Conservation (phyloP, 2,888 invertebrate species). For the Cybosia mesomella region DNA sequence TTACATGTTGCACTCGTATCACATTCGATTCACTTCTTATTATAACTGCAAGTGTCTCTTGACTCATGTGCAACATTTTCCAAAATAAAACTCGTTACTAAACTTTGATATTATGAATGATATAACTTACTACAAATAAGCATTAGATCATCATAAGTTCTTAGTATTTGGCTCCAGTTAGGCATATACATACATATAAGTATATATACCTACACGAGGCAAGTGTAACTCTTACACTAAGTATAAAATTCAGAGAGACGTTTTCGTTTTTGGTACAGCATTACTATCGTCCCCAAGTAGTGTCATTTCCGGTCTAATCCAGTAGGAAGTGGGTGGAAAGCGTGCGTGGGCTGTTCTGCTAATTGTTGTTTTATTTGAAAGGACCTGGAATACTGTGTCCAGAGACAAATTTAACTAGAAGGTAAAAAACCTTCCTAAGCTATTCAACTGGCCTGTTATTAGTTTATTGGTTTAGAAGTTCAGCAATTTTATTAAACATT, state of each 20-base stretch:
- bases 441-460: too few species aligned
- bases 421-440: too few species aligned
- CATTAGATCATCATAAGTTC: neutral
- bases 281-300: neutral
- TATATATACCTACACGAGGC: neutral
- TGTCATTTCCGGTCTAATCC: neutral
- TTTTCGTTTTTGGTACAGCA: neutral
- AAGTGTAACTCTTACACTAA: neutral
- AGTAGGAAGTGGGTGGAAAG: neutral
- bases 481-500: too few species aligned
- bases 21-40: slow-evolving; percentile 23
- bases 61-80: slow-evolving; percentile 15
- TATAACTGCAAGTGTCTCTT: slow-evolving; percentile 18
- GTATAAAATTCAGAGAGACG: neutral
- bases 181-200: neutral
- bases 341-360: neutral
- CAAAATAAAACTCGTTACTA: slow-evolving; percentile 11
- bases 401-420: neutral
- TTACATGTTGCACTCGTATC: slow-evolving; percentile 34
- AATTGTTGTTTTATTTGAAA: neutral
- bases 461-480: too few species aligned
- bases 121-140: slow-evolving; percentile 9
- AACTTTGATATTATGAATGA: slow-evolving; percentile 5
- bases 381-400: neutral
- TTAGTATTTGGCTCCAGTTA: slow-evolving; percentile 8